Base-by-base conservation (phyloP, 2,888 invertebrate species). In the Seira sanloemensis region DNA sequence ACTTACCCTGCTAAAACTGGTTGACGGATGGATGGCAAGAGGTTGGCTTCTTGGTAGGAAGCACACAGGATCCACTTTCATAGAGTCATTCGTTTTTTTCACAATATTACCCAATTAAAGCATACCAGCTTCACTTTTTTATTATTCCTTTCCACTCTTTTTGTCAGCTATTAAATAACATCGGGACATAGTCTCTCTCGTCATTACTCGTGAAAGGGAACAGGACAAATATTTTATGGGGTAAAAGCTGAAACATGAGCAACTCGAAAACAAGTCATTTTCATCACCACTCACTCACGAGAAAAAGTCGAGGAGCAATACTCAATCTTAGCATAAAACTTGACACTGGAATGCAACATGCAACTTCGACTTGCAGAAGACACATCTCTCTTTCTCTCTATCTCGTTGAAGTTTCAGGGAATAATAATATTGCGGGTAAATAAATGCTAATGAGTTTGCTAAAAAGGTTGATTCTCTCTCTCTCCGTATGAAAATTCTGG, bases 341-440 rank as follows among this genome's bases (percentile, higher is more conserved):
- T 76, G 76, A 79, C 79, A 73, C 65, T 66, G 79, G 73, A 79
- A 79, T 79, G 73, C 37, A 37, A 37, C 4, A 37, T 37, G 37
- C 37, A 37, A 37, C 37, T 37, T 37, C 12, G 4, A 37, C 37
- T 37, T 37, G 5, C 12, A 37, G n/a, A n/a, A n/a, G n/a, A n/a
- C n/a, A n/a, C n/a, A n/a, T n/a, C n/a, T n/a, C n/a, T n/a, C n/a
- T n/a, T n/a, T n/a, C n/a, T n/a, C n/a, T n/a, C n/a, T n/a, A n/a
- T n/a, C n/a, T n/a, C n/a, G n/a, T n/a, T n/a, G n/a, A n/a, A n/a
- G n/a, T n/a, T n/a, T n/a, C n/a, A n/a, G n/a, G n/a, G n/a, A n/a
- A n/a, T n/a, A n/a, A n/a, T n/a, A n/a, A n/a, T n/a, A n/a, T n/a
- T n/a, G n/a, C n/a, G n/a, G n/a, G n/a, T 37, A 37, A 4, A 37